Percentiles rank a stretch among this genome's conserved stretches.
These are phyloP conservation scores for Hylia prasina DNA, from an alignment of 2,113 vertebrate species.

Conservation along the genomic window DNA sequence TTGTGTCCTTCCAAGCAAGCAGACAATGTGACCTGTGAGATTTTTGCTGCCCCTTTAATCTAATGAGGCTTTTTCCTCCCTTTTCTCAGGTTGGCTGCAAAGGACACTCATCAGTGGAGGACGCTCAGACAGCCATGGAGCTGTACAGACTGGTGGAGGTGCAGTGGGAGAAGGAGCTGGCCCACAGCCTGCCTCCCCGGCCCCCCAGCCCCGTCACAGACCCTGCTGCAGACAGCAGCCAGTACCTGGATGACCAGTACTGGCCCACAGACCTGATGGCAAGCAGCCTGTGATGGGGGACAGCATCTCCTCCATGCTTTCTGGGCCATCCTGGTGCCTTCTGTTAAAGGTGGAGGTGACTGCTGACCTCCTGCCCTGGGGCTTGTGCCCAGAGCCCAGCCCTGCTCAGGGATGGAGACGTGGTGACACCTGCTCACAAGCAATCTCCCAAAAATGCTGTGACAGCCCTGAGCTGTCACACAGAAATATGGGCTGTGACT, in stretches of 20 bases:
- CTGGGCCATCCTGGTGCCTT: background rate
- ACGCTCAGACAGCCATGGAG: slow-evolving; percentile 86
- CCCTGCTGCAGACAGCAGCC: slow-evolving; percentile 53
- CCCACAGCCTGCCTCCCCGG: background rate
- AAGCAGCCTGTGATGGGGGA: slow-evolving; percentile 19
- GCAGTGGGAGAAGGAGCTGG: slow-evolving; percentile 80
- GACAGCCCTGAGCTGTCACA: background rate
- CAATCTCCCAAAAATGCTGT: background rate
- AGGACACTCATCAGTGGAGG: slow-evolving; percentile 92
- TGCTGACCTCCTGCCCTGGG: background rate
- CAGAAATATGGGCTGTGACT: background rate
- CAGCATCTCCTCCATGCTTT: fast-evolving
- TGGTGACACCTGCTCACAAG: background rate
- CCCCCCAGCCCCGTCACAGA: background rate
- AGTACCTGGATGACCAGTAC: slow-evolving; percentile 91
- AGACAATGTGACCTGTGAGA: background rate
- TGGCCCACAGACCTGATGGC: slow-evolving; percentile 80
- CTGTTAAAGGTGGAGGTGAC: background rate
- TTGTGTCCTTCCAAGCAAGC: background rate
- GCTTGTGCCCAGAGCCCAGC: background rate
- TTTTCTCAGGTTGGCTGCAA: slow-evolving; percentile 70
- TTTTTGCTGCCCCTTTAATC: background rate
- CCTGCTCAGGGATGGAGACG: background rate
- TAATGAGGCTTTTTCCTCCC: background rate
- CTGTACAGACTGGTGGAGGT: slow-evolving; percentile 91